These are phyloP conservation scores for Pollenia angustigena DNA, from an alignment of 2,888 invertebrate species.

Conservation along the genomic window DNA sequence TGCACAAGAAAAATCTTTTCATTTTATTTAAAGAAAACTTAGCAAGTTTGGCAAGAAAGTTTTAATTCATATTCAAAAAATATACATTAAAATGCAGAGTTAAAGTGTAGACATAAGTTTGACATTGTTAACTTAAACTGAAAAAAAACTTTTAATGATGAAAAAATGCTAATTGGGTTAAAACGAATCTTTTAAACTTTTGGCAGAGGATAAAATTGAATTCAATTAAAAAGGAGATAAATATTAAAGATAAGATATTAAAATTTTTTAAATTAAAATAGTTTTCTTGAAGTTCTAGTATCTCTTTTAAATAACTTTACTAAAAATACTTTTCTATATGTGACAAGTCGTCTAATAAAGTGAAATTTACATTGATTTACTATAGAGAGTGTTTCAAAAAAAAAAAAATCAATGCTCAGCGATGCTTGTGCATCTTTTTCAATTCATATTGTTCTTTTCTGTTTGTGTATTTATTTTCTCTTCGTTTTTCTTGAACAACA, in stretches of 20 bases:
- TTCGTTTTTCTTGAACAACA: conserved; percentile 20
- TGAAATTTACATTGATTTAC: no score
- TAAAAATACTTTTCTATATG: no score
- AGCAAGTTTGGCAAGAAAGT: conserved; percentile 3
- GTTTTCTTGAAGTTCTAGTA: no score
- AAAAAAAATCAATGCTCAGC: neutral
- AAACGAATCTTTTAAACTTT: neutral
- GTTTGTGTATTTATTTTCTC: neutral
- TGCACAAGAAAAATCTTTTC: neutral
- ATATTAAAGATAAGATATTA: no score
- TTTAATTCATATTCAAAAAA: conserved; percentile 5
- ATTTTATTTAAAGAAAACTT: neutral
- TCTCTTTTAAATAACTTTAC: no score
- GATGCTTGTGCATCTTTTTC: neutral
- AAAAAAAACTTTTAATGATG: neutral
- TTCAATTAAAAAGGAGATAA: no score
- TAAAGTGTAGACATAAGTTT: neutral
- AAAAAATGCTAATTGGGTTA: neutral
- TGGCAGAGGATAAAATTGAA: no score
- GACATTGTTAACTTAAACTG: neutral
- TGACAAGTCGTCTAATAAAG: no score
- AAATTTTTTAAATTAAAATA: no score
- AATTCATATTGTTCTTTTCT: neutral
- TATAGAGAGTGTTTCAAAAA: neutral
- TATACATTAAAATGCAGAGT: neutral